Evolutionary conservation across 2,113 vertebrate genomes (phyloP).

Genomic region (Lutjanus erythropterus): DNA sequence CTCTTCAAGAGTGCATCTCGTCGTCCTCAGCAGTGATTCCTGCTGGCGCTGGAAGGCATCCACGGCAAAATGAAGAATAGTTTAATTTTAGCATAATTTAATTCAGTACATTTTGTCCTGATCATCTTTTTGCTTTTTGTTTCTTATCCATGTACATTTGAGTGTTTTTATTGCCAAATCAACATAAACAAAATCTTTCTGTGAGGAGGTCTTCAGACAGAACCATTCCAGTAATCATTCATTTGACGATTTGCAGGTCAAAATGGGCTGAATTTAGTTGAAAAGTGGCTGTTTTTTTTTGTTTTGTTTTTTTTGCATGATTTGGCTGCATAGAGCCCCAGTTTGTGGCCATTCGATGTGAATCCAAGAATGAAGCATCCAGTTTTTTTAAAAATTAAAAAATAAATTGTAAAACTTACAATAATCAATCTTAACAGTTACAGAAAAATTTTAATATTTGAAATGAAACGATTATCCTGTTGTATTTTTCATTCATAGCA

Average conservation of each 20-base stretch:
- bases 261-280: too few relatives aligned
- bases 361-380: too few relatives aligned
- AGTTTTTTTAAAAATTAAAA: too few relatives aligned
- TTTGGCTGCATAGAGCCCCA: too few relatives aligned
- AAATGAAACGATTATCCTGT: too few relatives aligned
- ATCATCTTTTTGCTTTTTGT: background rate
- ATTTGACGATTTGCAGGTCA: background rate
- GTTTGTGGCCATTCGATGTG: too few relatives aligned
- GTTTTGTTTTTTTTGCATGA: too few relatives aligned
- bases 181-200: background rate
- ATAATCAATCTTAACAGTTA: too few relatives aligned
- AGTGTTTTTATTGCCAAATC: background rate
- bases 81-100: background rate
- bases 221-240: background rate
- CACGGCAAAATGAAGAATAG: background rate
- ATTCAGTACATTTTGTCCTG: background rate
- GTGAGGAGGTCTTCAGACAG: background rate
- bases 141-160: background rate
- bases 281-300: too few relatives aligned
- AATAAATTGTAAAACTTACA: too few relatives aligned
- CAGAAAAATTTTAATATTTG: too few relatives aligned
- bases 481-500: too few relatives aligned
- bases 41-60: background rate
- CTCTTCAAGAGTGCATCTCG: background rate
- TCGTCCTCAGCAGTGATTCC: background rate